Evolutionary conservation across 2,797 vertebrate species (phyloP).

Genomic region (Alcedo atthis): DNA sequence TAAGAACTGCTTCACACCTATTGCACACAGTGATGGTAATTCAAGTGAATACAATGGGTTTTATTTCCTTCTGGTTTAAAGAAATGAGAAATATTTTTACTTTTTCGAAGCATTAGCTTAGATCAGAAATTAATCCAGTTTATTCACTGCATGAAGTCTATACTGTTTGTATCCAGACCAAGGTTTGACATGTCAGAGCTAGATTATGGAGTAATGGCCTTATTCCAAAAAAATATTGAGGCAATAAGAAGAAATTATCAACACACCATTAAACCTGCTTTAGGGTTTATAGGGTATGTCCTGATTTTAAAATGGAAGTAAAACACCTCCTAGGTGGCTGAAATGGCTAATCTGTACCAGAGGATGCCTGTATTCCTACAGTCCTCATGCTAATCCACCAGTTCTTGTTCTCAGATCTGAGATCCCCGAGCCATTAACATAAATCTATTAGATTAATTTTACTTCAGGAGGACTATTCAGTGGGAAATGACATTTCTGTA

Average conservation of each 20-base stretch:
- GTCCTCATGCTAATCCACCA: not conserved
- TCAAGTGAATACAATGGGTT: not conserved
- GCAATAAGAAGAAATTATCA: not conserved
- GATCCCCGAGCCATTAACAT: not conserved
- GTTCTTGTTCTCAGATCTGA: not conserved
- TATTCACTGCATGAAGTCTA: not conserved
- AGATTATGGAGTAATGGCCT: not conserved
- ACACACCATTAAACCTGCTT: not conserved
- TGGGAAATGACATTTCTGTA: conserved; percentile 8
- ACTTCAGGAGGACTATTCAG: not conserved
- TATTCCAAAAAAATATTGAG: not conserved
- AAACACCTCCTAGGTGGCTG: not conserved
- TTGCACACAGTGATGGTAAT: not conserved
- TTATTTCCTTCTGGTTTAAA: not conserved
- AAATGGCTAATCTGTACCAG: not conserved
- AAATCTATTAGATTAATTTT: conserved; percentile 19
- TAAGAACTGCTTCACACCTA: not conserved
- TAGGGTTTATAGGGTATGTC: not conserved
- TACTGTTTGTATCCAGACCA: rapidly evolving
- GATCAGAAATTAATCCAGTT: not conserved
- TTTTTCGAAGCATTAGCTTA: not conserved
- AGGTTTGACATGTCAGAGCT: not conserved
- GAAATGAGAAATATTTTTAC: not conserved
- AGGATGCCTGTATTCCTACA: not conserved
- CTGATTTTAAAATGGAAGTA: not conserved